Evolutionary conservation across 2,797 vertebrate species (phyloP), one percentile per base, ranked within the genome.

Genomic region (Ptychadena robeensis): DNA sequence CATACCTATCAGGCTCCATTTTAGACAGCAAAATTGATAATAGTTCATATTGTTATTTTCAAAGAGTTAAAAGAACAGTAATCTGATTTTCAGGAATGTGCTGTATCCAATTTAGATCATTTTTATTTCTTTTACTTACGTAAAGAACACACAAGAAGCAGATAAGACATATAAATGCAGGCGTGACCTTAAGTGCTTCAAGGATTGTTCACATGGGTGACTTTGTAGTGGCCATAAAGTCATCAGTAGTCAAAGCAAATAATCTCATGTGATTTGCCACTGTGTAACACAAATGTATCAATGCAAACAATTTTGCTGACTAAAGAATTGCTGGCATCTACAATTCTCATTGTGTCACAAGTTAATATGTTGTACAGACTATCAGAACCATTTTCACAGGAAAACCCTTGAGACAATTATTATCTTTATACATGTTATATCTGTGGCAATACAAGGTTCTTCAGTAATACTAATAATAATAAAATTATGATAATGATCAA

Each of bases 191-290:
- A 69, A 6, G 9, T 18, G 65, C 76, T 79, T 79, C 65, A 68
- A 79, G 65, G 65, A 44, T 79, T 34, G 30, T 57, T 35, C 40
- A 68, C 31, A 28, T 10, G 2, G 65, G 28, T 68, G 65, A 68
- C 76, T 69, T 68, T 79, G 76, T 79, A 79, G 76, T 48, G 31
- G 65, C 76, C 57, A 79, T 79, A 79, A 79, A 79, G 76, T 79
- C 31, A 79, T 79, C 76, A 68, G 76, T 79, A 79, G 76, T 79
- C 76, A 79, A 79, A 79, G 76, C 76, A 79, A 69, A 69, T 69
- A 69, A 35, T 37, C n/a, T 57, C 65, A 79, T 32, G 37, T 59
- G 44, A 37, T 37, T 48, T 69, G 65, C 76, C 76, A 79, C 76
- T 79, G 76, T 69, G 76, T 31, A 79, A 78, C 1, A 15, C 31